Evolutionary conservation across 1,140 invertebrate species (phyloP), one percentile per base, ranked within the genome.

Genomic region (Drosophila nigrodunni): DNA sequence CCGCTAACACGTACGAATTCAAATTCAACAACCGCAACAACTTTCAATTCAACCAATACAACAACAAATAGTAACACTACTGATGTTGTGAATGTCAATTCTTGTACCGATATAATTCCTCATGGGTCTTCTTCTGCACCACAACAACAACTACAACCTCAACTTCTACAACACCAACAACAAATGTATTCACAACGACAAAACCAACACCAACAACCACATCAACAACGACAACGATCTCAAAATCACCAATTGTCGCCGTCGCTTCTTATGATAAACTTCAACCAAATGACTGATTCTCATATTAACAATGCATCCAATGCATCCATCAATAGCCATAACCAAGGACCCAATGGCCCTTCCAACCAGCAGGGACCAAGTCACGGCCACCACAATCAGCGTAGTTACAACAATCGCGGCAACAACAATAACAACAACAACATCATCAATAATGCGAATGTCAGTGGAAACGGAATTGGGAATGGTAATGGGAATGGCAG

Each of bases 11-110:
- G 78, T 77, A 81, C 87, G 75, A 90, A 86, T 90, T 91, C 82
- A 90, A 90, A 90, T 90, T 90, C 78, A 91, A 91, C 75, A 74
- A 90, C 78, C 77, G 83, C 90, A 90, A 91, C 83, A 85, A 90
- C 74, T 82, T 79, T 90, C 68, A 90, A 90, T 82, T 78, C 87
- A 90, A 91, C 67, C 81, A 91, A 81, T 83, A 77, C 90, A 91
- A 92, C 90, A 88, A 92, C 87, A 91, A 92, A 82, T 90, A 90
- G 87, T 91, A 89, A 80, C 76, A 58, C 74, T 81, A 87, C 83
- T 92, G 83, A 87, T 90, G 90, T 92, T 92, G 90, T 92, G 90
- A 92, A 92, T 92, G 90, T 92, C 82, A 92, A 92, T 92, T 92
- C 90, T 92, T 92, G 90, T 92, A 91, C 87, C 85, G 90, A 92